phyloP scores from a whole-genome alignment of 2,888 invertebrate genomes.

The Tetragnatha montana region DNA sequence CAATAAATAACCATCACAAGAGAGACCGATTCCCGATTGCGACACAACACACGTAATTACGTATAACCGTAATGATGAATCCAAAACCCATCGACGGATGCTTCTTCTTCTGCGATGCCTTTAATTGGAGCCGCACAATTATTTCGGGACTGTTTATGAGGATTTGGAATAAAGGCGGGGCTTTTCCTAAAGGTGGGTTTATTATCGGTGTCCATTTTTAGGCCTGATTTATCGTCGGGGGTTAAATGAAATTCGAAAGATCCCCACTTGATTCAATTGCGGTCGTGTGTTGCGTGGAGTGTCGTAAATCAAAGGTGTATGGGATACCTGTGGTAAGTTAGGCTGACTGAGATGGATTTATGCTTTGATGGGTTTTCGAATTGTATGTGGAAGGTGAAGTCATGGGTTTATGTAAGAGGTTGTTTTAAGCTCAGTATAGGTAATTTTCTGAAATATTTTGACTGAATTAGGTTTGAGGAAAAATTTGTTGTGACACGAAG shows the following conservation, averaged over 20 bases:
- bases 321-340: too few relatives aligned
- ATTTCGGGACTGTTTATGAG: constrained; percentile 50
- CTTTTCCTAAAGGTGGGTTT: constrained; percentile 11
- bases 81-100: constrained; percentile 26
- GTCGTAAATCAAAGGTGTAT: neutral
- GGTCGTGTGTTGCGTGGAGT: neutral
- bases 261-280: neutral
- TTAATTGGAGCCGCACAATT: constrained; percentile 60
- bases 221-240: neutral
- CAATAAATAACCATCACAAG: constrained; percentile 37
- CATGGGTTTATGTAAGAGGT: too few relatives aligned
- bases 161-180: constrained; percentile 38
- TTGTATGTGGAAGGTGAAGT: too few relatives aligned
- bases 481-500: too few relatives aligned
- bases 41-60: constrained; percentile 49
- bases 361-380: too few relatives aligned
- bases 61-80: constrained; percentile 38
- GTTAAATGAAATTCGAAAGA: neutral
- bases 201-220: neutral
- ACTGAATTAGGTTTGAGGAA: too few relatives aligned
- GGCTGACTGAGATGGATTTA: too few relatives aligned
- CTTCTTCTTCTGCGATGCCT: neutral
- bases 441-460: too few relatives aligned
- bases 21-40: constrained; percentile 18
- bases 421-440: too few relatives aligned